Evolutionary conservation across 2,113 vertebrate species (phyloP).

Genomic region (Sturnira hondurensis): DNA sequence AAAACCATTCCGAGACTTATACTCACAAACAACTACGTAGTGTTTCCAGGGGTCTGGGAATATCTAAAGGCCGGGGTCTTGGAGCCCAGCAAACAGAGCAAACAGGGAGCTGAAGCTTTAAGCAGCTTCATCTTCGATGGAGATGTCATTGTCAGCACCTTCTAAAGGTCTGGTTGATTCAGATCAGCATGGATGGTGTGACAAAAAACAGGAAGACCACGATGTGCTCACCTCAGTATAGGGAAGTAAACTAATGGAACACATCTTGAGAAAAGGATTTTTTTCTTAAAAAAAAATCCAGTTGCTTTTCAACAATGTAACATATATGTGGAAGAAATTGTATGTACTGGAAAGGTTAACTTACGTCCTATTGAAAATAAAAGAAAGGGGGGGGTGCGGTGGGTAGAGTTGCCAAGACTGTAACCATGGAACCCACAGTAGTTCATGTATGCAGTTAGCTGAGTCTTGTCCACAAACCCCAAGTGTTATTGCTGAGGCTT

Average conservation of each 20-base stretch:
- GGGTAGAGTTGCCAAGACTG: not conserved
- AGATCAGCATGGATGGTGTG: not conserved
- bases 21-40: not conserved
- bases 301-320: not conserved
- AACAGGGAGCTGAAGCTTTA: slow-evolving; percentile 13
- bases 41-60: slow-evolving; percentile 49
- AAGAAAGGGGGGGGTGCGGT: too few relatives aligned
- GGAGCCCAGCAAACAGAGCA: not conserved
- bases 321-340: not conserved
- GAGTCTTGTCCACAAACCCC: not conserved
- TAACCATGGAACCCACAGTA: not conserved
- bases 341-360: not conserved
- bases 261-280: not conserved
- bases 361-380: not conserved
- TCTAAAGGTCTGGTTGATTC: slow-evolving; percentile 54
- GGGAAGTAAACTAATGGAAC: not conserved
- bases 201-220: not conserved
- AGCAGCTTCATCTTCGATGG: not conserved
- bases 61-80: slow-evolving; percentile 50
- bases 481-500: not conserved
- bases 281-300: not conserved
- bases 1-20: slow-evolving; percentile 10
- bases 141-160: slow-evolving; percentile 58
- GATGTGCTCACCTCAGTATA: not conserved
- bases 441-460: not conserved